Conservation (phyloP, 2,113 vertebrate species). For the Chloebia gouldiae region DNA sequence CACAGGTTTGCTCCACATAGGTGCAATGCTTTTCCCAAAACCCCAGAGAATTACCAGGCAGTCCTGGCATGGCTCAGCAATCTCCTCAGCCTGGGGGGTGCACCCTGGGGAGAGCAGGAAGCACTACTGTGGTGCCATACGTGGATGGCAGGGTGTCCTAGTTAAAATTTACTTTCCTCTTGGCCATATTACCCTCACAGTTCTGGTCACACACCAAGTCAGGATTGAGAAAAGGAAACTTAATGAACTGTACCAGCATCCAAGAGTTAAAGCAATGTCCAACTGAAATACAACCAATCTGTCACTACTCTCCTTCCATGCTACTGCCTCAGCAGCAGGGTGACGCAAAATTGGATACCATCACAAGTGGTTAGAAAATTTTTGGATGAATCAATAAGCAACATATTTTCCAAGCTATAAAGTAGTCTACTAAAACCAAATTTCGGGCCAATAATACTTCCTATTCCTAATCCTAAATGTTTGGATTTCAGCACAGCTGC, state of each 20-base stretch:
- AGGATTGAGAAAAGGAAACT: neutral
- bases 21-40: neutral
- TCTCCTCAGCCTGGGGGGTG: neutral
- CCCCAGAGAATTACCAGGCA: neutral
- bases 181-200: neutral
- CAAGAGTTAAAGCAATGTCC: neutral
- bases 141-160: neutral
- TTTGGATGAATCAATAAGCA: neutral
- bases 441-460: neutral
- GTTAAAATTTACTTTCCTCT: neutral
- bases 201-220: neutral
- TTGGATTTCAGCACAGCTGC: neutral
- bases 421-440: neutral
- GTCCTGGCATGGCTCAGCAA: neutral
- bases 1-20: neutral
- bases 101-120: neutral
- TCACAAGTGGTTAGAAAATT: neutral
- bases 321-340: neutral
- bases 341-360: neutral
- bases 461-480: neutral
- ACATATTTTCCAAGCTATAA: neutral
- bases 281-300: neutral
- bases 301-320: neutral
- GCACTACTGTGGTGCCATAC: neutral
- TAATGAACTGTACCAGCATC: neutral